Conservation (phyloP, 2,888 invertebrate species). For the Orthosia cruda region DNA sequence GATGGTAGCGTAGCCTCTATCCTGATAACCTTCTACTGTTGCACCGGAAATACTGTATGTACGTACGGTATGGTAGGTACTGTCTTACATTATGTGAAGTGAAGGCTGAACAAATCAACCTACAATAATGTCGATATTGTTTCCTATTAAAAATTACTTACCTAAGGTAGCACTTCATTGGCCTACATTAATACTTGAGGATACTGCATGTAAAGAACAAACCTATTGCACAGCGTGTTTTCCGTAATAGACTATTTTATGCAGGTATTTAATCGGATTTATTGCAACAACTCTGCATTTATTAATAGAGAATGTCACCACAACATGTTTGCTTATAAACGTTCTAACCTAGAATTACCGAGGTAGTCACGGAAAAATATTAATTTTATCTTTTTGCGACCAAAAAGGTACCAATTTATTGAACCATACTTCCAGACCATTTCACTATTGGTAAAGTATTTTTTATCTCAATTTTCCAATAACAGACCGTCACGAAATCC, state of each 20-base stretch:
- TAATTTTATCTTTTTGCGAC: no score
- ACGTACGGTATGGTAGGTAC: no score
- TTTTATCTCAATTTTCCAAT: not conserved
- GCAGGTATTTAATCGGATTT: not conserved
- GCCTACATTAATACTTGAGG: slow-evolving; percentile 25
- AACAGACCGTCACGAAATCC: not conserved
- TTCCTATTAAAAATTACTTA: not conserved
- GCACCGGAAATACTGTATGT: no score
- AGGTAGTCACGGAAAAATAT: not conserved
- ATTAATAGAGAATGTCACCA: not conserved
- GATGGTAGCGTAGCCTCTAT: no score
- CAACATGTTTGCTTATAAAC: not conserved
- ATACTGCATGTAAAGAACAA: slow-evolving; percentile 3
- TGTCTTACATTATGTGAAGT: no score
- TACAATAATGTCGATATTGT: not conserved
- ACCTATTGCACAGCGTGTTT: slow-evolving; percentile 17
- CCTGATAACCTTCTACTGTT: no score
- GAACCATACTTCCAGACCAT: not conserved
- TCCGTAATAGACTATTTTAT: not conserved
- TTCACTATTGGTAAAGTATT: not conserved
- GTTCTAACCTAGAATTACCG: not conserved
- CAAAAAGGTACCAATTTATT: not conserved
- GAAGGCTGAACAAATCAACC: not conserved
- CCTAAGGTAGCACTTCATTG: not conserved
- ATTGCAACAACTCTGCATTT: not conserved